These are phyloP conservation scores for Mesocentrotus franciscanus DNA, from an alignment of 53 echinoderm and acorn worm genomes.

Conservation along the genomic window DNA sequence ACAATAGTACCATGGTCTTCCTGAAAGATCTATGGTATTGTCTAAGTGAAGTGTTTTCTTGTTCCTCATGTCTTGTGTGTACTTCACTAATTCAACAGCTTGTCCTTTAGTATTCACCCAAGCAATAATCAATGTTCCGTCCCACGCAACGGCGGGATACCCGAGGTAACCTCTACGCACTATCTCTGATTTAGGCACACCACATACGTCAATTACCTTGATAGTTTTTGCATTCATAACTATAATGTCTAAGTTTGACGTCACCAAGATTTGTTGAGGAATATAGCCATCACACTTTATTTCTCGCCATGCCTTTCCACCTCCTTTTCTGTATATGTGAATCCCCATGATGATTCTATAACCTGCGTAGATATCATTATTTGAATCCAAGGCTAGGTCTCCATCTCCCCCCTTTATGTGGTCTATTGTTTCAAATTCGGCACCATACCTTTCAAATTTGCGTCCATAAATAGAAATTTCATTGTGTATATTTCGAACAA, in stretches of 20 bases:
- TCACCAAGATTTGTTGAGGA: neutral
- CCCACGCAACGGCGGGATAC: neutral
- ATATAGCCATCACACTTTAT: neutral
- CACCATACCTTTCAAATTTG: neutral
- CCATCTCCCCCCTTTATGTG: neutral
- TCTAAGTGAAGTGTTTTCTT: neutral
- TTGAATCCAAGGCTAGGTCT: neutral
- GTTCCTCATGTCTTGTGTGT: neutral
- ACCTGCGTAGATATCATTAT: neutral
- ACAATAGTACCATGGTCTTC: neutral
- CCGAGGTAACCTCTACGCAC: neutral
- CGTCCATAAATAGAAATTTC: neutral
- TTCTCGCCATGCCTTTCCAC: neutral
- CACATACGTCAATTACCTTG: neutral
- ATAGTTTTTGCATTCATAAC: neutral
- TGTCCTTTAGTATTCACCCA: neutral
- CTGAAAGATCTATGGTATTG: neutral
- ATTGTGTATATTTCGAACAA: neutral
- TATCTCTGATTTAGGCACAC: neutral
- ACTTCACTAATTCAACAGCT: neutral
- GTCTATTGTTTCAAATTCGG: neutral
- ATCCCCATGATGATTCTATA: neutral
- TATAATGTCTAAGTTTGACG: neutral
- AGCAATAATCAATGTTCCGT: neutral
- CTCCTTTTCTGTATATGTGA: neutral